Conservation (phyloP, 2,113 vertebrate species). For the Xenopus laevis region DNA sequence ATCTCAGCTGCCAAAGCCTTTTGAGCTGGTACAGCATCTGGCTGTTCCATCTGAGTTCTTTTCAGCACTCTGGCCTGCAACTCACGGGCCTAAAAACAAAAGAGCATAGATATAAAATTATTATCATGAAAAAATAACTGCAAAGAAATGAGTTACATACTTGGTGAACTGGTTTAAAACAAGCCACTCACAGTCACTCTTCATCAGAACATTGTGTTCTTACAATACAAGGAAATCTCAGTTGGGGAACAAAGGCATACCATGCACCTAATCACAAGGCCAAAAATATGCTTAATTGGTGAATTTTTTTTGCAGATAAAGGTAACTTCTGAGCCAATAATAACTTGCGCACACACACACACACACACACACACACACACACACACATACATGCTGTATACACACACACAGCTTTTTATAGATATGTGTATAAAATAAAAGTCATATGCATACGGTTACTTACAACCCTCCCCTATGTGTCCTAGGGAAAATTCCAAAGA, state of each 20-base stretch:
- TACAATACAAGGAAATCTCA: background rate
- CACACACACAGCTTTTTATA: no score
- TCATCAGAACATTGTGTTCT: background rate
- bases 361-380: no score
- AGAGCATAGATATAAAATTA: slow-evolving; percentile 10
- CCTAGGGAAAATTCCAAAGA: no score
- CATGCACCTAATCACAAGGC: background rate
- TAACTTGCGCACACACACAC: background rate
- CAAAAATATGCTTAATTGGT: background rate
- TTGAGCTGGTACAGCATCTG: slow-evolving; percentile 81
- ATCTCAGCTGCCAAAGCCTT: slow-evolving; percentile 91
- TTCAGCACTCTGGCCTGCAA: slow-evolving; percentile 90
- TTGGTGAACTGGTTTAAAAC: background rate
- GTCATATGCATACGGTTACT: no score
- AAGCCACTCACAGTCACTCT: background rate
- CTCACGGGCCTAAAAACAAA: slow-evolving; percentile 76
- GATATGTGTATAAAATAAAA: no score
- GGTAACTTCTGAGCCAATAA: background rate
- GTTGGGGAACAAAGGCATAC: background rate
- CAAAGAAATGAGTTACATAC: background rate
- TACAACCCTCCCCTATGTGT: no score
- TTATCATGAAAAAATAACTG: no score
- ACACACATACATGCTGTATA: no score
- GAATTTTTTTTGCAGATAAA: no score
- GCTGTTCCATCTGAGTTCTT: slow-evolving; percentile 85